phyloP scores from a whole-genome alignment of 2,113 vertebrate species.

The Zootoca vivipara region DNA sequence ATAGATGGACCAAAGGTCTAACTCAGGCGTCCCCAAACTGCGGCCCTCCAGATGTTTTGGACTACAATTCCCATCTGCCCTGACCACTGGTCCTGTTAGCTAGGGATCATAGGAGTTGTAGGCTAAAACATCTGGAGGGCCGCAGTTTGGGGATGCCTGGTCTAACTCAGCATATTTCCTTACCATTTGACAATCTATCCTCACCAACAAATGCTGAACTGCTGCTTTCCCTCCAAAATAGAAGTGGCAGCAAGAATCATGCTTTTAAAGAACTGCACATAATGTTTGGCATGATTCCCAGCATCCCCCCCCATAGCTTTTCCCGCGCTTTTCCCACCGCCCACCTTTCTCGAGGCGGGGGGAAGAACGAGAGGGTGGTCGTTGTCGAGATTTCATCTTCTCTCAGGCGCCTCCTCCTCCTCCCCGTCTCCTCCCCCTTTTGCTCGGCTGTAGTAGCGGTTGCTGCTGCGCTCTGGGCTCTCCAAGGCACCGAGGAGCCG shows the following conservation, averaged over 20 bases:
- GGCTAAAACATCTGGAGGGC: too few species aligned
- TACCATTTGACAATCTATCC: too few species aligned
- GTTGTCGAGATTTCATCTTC: constrained; percentile 44
- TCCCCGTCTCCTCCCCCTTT: constrained; percentile 37
- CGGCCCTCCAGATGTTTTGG: too few species aligned
- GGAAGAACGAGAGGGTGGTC: background rate
- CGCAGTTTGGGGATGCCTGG: too few species aligned
- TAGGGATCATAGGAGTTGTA: too few species aligned
- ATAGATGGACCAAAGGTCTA: background rate
- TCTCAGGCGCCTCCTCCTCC: constrained; percentile 42
- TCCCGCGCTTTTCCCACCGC: background rate
- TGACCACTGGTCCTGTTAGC: too few species aligned
- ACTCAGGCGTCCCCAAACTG: too few species aligned
- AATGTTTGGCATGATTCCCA: too few species aligned
- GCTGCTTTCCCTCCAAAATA: too few species aligned
- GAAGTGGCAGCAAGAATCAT: background rate
- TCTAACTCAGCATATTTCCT: background rate
- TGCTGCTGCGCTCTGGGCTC: constrained; percentile 26
- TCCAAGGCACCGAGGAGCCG: background rate
- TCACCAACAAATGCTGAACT: too few species aligned
- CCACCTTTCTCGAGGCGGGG: background rate
- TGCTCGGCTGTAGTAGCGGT: constrained; percentile 4
- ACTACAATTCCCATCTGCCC: too few species aligned
- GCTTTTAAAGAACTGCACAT: too few species aligned
- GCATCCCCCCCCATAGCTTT: background rate